Percentiles rank a stretch among this genome's conserved stretches.
Evolutionary conservation across 1,140 invertebrate species (phyloP).

Genomic region (Drosophila watanabei): DNA sequence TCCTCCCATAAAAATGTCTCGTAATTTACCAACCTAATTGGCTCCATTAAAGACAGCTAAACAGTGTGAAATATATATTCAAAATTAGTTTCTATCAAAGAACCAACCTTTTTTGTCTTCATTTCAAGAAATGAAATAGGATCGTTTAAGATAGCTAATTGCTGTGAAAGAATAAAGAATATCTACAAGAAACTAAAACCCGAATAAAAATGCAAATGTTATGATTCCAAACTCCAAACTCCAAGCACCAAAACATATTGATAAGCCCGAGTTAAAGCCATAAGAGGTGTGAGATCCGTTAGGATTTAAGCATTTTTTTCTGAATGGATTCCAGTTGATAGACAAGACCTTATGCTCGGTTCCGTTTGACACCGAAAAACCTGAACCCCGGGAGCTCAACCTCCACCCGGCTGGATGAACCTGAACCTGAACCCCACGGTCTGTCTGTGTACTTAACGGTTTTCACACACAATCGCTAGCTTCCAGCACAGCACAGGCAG

Average conservation of each 20-base stretch:
- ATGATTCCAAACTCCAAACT: constrained; percentile 1
- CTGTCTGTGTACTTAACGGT: constrained; percentile 62
- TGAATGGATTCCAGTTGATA: constrained; percentile 36
- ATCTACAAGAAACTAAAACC: neutral
- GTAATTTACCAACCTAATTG: constrained; percentile 6
- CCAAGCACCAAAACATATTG: constrained; percentile 27
- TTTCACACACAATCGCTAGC: constrained; percentile 66
- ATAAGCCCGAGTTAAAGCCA: constrained; percentile 27
- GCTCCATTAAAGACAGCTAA: neutral
- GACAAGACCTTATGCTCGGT: constrained; percentile 22
- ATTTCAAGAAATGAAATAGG: constrained; percentile 16
- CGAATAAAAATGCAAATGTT: constrained; percentile 61
- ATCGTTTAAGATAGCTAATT: constrained; percentile 44
- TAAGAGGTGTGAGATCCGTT: constrained; percentile 58
- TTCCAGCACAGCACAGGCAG: constrained; percentile 15
- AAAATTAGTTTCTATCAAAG: neutral
- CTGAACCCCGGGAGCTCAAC: constrained; percentile 46
- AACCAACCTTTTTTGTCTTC: neutral
- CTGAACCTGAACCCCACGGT: constrained; percentile 25
- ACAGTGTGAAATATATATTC: neutral
- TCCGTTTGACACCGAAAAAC: constrained; percentile 40
- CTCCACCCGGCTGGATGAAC: constrained; percentile 16
- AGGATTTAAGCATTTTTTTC: constrained; percentile 19
- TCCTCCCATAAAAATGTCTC: neutral
- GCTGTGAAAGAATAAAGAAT: constrained; percentile 13